A percentile compares a stretch with the other conserved stretches of the same genome.
Conservation (phyloP, 2,797 vertebrate species). For the Brachyalestes nurse region DNA sequence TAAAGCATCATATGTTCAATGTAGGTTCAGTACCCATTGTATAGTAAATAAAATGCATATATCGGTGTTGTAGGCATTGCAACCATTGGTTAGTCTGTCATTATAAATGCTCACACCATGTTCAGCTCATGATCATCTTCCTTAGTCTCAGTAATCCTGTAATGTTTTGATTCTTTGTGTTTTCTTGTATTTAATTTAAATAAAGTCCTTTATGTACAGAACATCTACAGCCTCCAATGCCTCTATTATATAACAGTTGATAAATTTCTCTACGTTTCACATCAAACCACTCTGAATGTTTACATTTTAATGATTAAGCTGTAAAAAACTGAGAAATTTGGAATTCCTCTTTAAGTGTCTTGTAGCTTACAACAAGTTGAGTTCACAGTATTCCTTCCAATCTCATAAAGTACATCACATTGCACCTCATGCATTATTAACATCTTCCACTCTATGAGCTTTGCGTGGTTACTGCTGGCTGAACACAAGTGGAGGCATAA, state of each 20-base stretch:
- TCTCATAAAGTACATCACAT: not conserved
- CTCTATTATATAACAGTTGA: too few relatives aligned
- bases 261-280: too few relatives aligned
- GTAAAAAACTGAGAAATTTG: not conserved
- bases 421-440: slow-evolving; percentile 10
- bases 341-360: not conserved
- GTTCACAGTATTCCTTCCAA: not conserved
- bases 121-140: too few relatives aligned
- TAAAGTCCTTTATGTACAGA: too few relatives aligned
- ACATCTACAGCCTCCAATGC: too few relatives aligned
- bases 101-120: too few relatives aligned
- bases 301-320: too few relatives aligned
- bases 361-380: not conserved
- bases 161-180: too few relatives aligned
- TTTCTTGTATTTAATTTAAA: too few relatives aligned
- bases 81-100: not conserved
- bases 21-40: not conserved
- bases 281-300: too few relatives aligned
- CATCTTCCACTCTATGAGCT: not conserved
- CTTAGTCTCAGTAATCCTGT: too few relatives aligned
- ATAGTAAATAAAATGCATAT: not conserved
- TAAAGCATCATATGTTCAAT: too few relatives aligned
- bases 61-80: not conserved
- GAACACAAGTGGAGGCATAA: slow-evolving; percentile 4
- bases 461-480: not conserved